These are phyloP conservation scores for Phalacrocorax aristotelis DNA, from an alignment of 2,113 vertebrate species.

Conservation along the genomic window DNA sequence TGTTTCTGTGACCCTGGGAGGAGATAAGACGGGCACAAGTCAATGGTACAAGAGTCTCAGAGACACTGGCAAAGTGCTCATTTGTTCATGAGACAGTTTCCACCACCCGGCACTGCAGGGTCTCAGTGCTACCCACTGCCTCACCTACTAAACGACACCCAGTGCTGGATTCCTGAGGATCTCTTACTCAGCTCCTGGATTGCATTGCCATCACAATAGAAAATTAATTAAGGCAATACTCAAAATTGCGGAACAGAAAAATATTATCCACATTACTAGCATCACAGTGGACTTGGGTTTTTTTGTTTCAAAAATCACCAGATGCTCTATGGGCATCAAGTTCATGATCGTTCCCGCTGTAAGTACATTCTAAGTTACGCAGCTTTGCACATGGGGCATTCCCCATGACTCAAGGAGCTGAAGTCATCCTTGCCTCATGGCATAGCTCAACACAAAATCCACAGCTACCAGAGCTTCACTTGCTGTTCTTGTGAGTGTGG, in stretches of 20 bases:
- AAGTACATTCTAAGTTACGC: background rate
- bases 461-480: background rate
- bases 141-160: background rate
- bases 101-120: background rate
- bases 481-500: background rate
- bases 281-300: background rate
- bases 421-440: background rate
- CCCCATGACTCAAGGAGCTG: background rate
- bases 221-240: background rate
- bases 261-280: background rate
- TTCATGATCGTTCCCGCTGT: background rate
- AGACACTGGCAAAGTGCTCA: fast-evolving
- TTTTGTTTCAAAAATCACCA: background rate
- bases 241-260: background rate
- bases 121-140: background rate
- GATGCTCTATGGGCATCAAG: background rate
- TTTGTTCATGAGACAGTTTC: background rate
- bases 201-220: fast-evolving
- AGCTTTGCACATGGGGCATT: background rate
- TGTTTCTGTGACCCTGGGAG: background rate
- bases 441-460: background rate
- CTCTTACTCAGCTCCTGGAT: background rate
- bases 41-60: background rate
- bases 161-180: background rate
- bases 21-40: background rate